phyloP scores from a whole-genome alignment of 2,888 invertebrate species.

The Alentia gelatinosa region DNA sequence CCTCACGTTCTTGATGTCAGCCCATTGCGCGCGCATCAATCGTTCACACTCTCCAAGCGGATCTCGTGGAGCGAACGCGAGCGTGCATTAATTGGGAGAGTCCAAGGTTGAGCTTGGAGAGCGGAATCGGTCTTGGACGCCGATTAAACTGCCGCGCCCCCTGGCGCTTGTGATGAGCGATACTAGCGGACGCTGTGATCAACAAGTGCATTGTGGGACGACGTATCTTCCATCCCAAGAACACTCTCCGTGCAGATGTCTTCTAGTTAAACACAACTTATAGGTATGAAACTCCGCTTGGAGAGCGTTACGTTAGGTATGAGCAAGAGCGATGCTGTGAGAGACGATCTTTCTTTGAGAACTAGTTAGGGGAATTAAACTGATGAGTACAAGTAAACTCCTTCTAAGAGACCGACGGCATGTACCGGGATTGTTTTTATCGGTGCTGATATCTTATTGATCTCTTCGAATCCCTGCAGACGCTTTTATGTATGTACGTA shows the following conservation, averaged over 20 bases:
- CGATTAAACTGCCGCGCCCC: neutral
- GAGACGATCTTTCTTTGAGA: too few relatives aligned
- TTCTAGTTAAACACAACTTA: neutral
- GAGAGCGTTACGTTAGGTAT: too few relatives aligned
- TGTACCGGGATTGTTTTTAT: too few relatives aligned
- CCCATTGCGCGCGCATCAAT: neutral
- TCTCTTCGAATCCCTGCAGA: too few relatives aligned
- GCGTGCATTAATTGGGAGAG: neutral
- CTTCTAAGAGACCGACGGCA: too few relatives aligned
- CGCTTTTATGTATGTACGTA: too few relatives aligned
- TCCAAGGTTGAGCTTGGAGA: neutral
- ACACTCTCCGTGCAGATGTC: neutral
- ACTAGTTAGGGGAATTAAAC: too few relatives aligned
- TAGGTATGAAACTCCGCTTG: too few relatives aligned
- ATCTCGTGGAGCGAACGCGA: neutral
- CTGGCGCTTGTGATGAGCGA: neutral
- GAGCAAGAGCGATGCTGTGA: too few relatives aligned
- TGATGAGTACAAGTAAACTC: too few relatives aligned
- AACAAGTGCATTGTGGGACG: conserved; percentile 6
- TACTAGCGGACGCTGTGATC: conserved; percentile 1
- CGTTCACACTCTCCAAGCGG: neutral
- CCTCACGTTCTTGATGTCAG: neutral
- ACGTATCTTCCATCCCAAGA: neutral
- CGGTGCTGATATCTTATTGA: too few relatives aligned
- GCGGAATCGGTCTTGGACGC: neutral